Base-by-base conservation (phyloP, 1,140 invertebrate species). In the Cyrtorhinus lividipennis region DNA sequence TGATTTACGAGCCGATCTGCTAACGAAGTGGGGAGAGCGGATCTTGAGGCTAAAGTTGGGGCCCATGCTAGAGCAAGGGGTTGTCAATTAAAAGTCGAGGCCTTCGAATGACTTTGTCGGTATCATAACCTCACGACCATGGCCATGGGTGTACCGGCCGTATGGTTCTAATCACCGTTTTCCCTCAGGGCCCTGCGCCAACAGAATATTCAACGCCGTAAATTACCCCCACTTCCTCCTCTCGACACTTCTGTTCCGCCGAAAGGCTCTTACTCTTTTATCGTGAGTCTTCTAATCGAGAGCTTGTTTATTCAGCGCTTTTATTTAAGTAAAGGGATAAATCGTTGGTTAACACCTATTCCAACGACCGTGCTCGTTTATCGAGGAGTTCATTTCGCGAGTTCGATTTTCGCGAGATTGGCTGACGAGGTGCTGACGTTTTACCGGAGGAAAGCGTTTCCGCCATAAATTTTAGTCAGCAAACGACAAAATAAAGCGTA, bases 1-100 rank as follows among this genome's bases (percentile, higher is more conserved):
- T 65, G 64, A 65, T 65, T 65, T 65, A 65, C 64, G 64, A 44
- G 23, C n/a, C 53, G 18, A 45, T 53, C 22, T n/a, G 23, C 62
- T 63, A 64, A 59, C 63, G 63, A 59, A 64, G 58, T 38, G 48
- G 20, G 10, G 20, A 20, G 18, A 20, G 18, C 10, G 20, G 8
- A 10, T 53, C 20, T 20, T 20, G 48, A 53, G 20, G 48, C 38
- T 30, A 27, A 60, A 60, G 27, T 38, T 27, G 27, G 18, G 24
- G 20, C 26, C 23, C 27, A 30, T n/a, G n/a, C n/a, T n/a, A n/a
- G n/a, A n/a, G 18, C 18, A 20, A n/a, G 58, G 26, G 23, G 24
- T 60, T 60, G 58, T 60, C 58, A 60, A 60, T 60, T 60, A 60
- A 27, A 60, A 60, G 26, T 38, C 26, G 38, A 26, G 24, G 15